Conservation (phyloP, 2,888 invertebrate species). For the Fissipunctia ypsillon region DNA sequence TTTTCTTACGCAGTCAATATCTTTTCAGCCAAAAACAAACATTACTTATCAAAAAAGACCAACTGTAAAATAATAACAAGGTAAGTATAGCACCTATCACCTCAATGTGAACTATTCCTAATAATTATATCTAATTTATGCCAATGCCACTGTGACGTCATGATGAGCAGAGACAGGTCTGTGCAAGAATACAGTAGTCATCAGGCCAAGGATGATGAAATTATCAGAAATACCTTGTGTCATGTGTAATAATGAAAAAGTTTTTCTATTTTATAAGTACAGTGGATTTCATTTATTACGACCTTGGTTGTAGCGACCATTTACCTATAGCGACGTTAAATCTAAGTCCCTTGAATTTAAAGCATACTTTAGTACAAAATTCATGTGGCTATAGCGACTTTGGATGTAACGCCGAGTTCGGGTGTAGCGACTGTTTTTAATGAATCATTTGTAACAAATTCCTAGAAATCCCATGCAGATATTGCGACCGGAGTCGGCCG, state of each 20-base stretch:
- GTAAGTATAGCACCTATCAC: conserved; percentile 12
- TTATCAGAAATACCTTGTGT: conserved; percentile 8
- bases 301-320: too few relatives aligned
- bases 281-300: too few relatives aligned
- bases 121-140: conserved; percentile 4
- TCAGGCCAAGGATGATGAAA: conserved; percentile 39
- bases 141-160: conserved; percentile 21
- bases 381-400: too few relatives aligned
- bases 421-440: too few relatives aligned
- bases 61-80: too few relatives aligned
- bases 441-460: too few relatives aligned
- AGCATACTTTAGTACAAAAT: too few relatives aligned
- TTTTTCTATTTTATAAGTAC: background rate
- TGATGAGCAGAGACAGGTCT: background rate
- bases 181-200: conserved; percentile 23
- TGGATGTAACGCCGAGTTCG: too few relatives aligned
- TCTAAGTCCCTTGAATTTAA: too few relatives aligned
- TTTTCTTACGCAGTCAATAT: background rate
- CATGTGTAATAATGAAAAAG: background rate
- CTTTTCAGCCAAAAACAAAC: background rate
- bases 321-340: too few relatives aligned
- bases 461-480: too few relatives aligned
- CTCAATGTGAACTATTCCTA: background rate
- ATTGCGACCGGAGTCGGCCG: too few relatives aligned
- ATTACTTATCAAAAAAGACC: background rate